A percentile compares a stretch with the other conserved stretches of the same genome.
phyloP scores from a whole-genome alignment of 2,888 invertebrate species.

The Meganola albula region DNA sequence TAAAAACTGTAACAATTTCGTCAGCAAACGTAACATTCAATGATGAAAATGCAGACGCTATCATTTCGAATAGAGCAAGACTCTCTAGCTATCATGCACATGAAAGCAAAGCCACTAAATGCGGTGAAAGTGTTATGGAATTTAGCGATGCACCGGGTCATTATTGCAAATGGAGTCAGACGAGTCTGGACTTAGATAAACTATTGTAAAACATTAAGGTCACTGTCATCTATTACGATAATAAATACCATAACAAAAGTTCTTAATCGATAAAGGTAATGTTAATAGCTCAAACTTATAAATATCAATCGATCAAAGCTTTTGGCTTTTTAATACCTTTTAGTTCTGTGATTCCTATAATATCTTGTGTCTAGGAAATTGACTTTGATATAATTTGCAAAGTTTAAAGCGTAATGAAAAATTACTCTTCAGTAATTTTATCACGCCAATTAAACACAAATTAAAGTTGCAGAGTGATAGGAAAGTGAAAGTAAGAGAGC shows the following conservation, averaged over 20 bases:
- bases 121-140: constrained; percentile 64
- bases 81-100: constrained; percentile 40
- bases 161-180: constrained; percentile 63
- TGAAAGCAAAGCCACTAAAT: constrained; percentile 54
- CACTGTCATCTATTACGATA: too few relatives aligned
- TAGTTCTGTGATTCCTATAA: too few relatives aligned
- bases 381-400: too few relatives aligned
- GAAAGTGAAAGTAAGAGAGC: constrained; percentile 26
- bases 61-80: constrained; percentile 20
- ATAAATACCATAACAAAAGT: too few relatives aligned
- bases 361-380: too few relatives aligned
- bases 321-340: too few relatives aligned
- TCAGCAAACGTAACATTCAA: constrained; percentile 20
- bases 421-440: constrained; percentile 14
- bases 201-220: too few relatives aligned
- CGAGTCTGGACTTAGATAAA: constrained; percentile 44
- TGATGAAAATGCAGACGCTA: constrained; percentile 19
- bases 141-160: constrained; percentile 54
- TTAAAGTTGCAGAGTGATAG: constrained; percentile 17
- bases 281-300: too few relatives aligned
- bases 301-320: too few relatives aligned
- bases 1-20: constrained; percentile 17
- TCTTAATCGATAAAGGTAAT: too few relatives aligned
- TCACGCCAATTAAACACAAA: constrained; percentile 29
- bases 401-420: constrained; percentile 13